Conservation (phyloP, 2,888 invertebrate genomes). For the Stenchaetothrips biformis region DNA sequence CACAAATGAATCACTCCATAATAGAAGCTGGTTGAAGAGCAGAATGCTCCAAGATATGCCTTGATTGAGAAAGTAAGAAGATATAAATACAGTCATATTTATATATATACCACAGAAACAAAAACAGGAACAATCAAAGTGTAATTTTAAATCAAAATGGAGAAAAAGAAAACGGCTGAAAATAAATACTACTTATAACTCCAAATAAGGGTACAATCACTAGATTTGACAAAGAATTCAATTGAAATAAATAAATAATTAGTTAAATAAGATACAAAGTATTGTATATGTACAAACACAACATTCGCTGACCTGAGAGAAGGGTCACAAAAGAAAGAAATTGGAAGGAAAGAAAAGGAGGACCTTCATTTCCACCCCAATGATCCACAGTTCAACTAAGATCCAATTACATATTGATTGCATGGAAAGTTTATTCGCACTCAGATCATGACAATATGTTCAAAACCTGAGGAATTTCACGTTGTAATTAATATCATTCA, state of each 20-base stretch:
- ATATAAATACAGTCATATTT: not conserved
- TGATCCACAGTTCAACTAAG: no score
- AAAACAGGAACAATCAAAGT: constrained; percentile 22
- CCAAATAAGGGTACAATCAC: constrained; percentile 6
- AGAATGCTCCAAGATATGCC: constrained; percentile 3
- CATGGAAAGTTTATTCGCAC: no score
- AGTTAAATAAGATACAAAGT: constrained; percentile 22
- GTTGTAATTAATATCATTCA: not conserved
- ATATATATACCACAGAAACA: constrained; percentile 21
- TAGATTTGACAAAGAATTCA: not conserved
- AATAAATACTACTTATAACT: constrained; percentile 20
- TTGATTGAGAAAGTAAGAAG: constrained; percentile 15
- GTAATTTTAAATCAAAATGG: constrained; percentile 5
- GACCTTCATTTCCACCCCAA: not conserved
- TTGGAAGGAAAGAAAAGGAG: not conserved
- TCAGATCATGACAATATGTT: no score
- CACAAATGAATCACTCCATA: constrained; percentile 22
- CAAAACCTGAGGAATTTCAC: no score
- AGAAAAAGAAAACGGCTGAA: constrained; percentile 9
- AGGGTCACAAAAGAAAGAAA: not conserved
- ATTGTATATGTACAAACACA: constrained; percentile 22
- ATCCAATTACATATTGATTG: no score
- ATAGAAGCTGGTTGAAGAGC: not conserved
- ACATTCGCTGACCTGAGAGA: not conserved
- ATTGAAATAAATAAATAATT: constrained; percentile 20